A percentile compares a stretch with the other conserved stretches of the same genome.
Evolutionary conservation across 2,113 vertebrate genomes (phyloP).

Genomic region (Scolopax mira): DNA sequence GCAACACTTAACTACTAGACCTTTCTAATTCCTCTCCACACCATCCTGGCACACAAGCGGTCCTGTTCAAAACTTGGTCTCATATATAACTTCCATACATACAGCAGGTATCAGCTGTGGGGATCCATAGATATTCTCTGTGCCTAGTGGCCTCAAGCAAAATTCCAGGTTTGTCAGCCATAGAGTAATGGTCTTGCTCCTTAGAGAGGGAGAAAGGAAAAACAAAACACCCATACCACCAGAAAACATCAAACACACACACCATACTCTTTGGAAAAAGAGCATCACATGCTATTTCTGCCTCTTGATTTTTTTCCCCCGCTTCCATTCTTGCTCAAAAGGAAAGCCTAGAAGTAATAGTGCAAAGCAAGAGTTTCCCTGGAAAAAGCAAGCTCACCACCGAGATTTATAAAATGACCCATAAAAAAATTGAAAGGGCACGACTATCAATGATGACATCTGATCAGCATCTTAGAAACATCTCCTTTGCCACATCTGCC

Average conservation of each 20-base stretch:
- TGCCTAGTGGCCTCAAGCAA: not conserved
- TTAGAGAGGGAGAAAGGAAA: not conserved
- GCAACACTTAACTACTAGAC: not conserved
- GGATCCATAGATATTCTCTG: not conserved
- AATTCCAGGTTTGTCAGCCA: not conserved
- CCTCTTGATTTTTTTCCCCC: not conserved
- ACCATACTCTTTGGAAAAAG: not conserved
- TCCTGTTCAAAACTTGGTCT: not conserved
- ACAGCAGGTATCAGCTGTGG: not conserved
- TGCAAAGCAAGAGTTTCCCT: not conserved
- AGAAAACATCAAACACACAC: not conserved
- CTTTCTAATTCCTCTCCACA: not conserved
- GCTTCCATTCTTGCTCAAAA: not conserved
- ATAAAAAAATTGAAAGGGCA: not conserved
- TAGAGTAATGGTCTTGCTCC: not conserved
- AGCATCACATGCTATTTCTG: not conserved
- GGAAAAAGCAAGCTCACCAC: not conserved
- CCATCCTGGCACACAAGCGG: not conserved
- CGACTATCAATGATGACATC: not conserved
- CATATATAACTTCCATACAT: not conserved
- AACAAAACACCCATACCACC: not conserved
- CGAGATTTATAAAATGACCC: not conserved
- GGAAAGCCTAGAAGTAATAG: not conserved
- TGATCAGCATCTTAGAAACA: slow-evolving; percentile 2
- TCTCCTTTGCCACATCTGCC: slow-evolving; percentile 6